These are phyloP conservation scores for Pentamera pediparva DNA, from an alignment of 53 echinoderm and acorn worm species.

Conservation along the genomic window DNA sequence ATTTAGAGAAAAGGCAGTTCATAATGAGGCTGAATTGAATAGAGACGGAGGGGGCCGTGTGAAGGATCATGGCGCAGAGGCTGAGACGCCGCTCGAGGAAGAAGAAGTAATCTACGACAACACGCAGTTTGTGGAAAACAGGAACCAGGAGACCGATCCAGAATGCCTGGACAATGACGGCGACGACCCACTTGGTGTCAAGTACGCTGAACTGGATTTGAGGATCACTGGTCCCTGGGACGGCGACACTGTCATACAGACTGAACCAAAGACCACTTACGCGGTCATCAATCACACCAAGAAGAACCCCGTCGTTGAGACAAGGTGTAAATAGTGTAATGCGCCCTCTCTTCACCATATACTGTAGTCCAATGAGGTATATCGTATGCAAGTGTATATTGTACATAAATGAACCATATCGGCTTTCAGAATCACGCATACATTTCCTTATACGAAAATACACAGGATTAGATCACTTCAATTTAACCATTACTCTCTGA, in stretches of 20 bases:
- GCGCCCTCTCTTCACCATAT: no score
- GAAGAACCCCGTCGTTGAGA: not conserved
- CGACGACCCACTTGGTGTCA: not conserved
- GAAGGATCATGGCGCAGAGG: no score
- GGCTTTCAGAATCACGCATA: conserved; percentile 11
- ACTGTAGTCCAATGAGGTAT: not conserved
- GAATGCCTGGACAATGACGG: no score
- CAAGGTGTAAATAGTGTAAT: not conserved
- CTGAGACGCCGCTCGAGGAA: no score
- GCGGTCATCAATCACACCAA: conserved; percentile 18
- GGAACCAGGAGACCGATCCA: not conserved
- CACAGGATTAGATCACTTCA: no score
- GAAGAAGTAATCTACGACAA: no score
- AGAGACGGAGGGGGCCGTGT: no score
- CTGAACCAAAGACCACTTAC: conserved; percentile 5
- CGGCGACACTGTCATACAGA: not conserved
- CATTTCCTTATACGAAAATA: no score
- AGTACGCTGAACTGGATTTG: conserved; percentile 22
- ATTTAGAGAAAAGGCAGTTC: no score
- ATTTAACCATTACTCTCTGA: no score
- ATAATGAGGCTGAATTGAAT: no score
- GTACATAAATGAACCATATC: not conserved
- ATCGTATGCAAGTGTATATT: not conserved
- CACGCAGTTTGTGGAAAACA: not conserved
- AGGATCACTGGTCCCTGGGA: conserved; percentile 23